phyloP scores from a whole-genome alignment of 2,797 vertebrate species.

The Pagetopsis macropterus region DNA sequence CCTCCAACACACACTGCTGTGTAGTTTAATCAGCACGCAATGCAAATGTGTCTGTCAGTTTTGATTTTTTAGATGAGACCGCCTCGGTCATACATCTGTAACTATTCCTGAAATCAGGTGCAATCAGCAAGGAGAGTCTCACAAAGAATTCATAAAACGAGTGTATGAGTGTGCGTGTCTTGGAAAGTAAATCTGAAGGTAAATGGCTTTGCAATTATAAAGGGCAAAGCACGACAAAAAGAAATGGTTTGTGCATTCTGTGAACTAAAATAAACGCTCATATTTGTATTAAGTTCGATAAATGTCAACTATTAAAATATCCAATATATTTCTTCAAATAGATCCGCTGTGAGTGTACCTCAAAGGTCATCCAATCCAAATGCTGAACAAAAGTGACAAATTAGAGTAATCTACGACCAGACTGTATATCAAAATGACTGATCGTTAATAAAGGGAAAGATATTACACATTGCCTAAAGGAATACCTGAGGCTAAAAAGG shows the following conservation, averaged over 20 bases:
- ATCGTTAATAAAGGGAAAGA: background rate
- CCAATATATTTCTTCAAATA: background rate
- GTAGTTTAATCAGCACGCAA: conserved; percentile 35
- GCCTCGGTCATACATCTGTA: conserved; percentile 67
- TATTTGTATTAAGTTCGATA: conserved; percentile 3
- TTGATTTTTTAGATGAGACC: conserved; percentile 67
- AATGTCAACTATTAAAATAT: background rate
- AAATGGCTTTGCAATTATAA: conserved; percentile 1
- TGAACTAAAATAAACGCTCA: background rate
- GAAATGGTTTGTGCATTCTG: background rate
- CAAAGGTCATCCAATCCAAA: conserved; percentile 3
- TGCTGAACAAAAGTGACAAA: background rate
- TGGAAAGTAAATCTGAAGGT: conserved; percentile 9
- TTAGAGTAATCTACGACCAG: background rate
- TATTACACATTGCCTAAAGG: background rate
- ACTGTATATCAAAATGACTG: conserved; percentile 5
- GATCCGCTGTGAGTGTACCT: background rate
- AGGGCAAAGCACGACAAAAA: background rate
- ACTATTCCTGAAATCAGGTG: conserved; percentile 68
- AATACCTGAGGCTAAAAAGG: background rate
- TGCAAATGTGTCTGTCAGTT: conserved; percentile 67
- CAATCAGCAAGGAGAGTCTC: conserved; percentile 47
- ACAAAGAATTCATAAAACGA: conserved; percentile 26
- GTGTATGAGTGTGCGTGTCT: background rate
- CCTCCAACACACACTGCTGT: conserved; percentile 24